Evolutionary conservation across 2,888 invertebrate species (phyloP).

Genomic region (Trypoxylon attenuatum): DNA sequence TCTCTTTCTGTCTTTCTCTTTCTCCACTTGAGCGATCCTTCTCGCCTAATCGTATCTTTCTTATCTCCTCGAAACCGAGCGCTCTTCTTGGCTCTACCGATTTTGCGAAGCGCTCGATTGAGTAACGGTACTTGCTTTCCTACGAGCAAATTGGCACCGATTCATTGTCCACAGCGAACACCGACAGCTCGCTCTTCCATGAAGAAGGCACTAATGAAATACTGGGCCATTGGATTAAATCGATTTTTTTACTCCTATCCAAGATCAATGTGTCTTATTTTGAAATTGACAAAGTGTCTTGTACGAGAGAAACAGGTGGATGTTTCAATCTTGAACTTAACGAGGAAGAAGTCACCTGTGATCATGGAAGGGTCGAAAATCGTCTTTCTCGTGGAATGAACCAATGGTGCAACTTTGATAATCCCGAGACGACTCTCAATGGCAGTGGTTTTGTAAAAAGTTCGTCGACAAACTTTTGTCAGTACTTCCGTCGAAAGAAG

Average conservation of each 20-base stretch:
- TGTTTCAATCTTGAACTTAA: no score
- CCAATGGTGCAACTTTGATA: neutral
- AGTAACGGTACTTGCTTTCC: constrained; percentile 26
- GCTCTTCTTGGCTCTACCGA: constrained; percentile 9
- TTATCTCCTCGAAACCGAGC: constrained; percentile 15
- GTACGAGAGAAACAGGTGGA: no score
- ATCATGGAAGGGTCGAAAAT: no score
- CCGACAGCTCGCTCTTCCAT: neutral
- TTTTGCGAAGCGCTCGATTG: constrained; percentile 38
- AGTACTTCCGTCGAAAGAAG: neutral
- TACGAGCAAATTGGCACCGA: neutral
- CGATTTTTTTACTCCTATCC: no score
- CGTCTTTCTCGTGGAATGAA: neutral
- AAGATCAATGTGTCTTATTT: no score
- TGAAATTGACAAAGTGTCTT: no score
- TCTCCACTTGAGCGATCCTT: neutral
- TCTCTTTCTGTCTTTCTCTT: neutral
- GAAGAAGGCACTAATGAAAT: no score
- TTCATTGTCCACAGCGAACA: neutral
- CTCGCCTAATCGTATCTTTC: constrained; percentile 19
- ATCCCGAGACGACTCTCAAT: no score
- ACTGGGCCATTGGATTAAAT: no score
- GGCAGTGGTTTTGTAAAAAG: neutral
- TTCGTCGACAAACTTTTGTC: neutral
- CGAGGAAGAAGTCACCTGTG: no score